Percentiles rank a stretch among this genome's conserved stretches.
phyloP scores from a whole-genome alignment of 2,888 invertebrate species.

The Aphodius sticticus region DNA sequence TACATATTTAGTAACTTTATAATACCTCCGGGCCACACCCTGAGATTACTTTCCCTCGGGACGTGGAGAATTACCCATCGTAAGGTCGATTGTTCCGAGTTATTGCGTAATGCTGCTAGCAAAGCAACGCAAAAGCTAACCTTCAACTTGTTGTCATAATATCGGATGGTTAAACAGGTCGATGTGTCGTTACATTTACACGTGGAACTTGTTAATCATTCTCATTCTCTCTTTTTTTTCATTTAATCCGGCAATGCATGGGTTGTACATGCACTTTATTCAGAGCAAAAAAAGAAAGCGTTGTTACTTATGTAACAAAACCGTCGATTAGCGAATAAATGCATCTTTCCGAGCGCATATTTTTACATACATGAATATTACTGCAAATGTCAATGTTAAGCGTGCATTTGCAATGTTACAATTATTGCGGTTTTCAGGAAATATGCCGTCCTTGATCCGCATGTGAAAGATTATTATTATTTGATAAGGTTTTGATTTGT shows the following conservation, averaged over 20 bases:
- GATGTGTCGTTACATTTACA: slow-evolving; percentile 34
- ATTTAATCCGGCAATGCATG: slow-evolving; percentile 14
- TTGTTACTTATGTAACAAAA: not conserved
- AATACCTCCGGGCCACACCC: not conserved
- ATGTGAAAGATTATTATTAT: not conserved
- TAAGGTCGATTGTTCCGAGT: slow-evolving; percentile 34
- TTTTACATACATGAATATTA: not conserved
- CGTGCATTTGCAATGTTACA: slow-evolving; percentile 22
- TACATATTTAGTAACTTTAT: not conserved
- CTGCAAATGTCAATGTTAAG: slow-evolving; percentile 28
- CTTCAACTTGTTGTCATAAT: slow-evolving; percentile 37
- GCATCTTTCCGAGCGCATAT: not conserved
- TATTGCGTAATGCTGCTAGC: slow-evolving; percentile 30
- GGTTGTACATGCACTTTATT: slow-evolving; percentile 4
- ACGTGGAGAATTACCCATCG: slow-evolving; percentile 25
- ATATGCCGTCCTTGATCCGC: not conserved
- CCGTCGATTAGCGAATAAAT: not conserved
- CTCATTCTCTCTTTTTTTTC: slow-evolving; percentile 25
- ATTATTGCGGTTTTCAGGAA: not conserved
- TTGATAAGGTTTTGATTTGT: not conserved
- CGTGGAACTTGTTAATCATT: slow-evolving; percentile 31
- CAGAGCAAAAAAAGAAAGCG: not conserved
- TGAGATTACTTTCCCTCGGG: slow-evolving; percentile 8
- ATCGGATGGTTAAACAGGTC: slow-evolving; percentile 37
- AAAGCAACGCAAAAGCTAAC: slow-evolving; percentile 35